Base-by-base conservation (phyloP, 2,113 vertebrate species). In the Stegostoma tigrinum region DNA sequence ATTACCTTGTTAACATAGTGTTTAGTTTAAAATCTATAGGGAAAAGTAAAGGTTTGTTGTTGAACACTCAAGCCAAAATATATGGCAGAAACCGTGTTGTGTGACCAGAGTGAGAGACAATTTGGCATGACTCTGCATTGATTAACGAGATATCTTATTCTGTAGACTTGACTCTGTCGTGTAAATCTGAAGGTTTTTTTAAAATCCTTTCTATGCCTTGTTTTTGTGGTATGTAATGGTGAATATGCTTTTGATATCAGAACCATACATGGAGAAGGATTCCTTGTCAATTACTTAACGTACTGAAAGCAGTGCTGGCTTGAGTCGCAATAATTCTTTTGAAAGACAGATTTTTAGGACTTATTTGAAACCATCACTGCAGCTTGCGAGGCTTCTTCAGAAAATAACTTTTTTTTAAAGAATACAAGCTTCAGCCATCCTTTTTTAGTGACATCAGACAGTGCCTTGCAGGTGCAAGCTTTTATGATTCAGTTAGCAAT, bases 381-480 rank as follows among this genome's bases (percentile, higher is more conserved):
- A 64, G 15, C 27, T 66, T 66, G 23, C 89, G 38, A 66, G 21
- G 30, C 38, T n/a, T 93, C 38, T 90, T 61, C 15, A 80, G n/a
- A 83, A n/a, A 38, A 93, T 91, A 91, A 66, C 55, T 64, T 61
- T n/a, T 90, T 61, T 90, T 61, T n/a, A n/a, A n/a, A n/a, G n/a
- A n/a, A n/a, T n/a, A n/a, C n/a, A n/a, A n/a, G n/a, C n/a, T n/a
- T n/a, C n/a, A n/a, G n/a, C n/a, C n/a, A n/a, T n/a, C n/a, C n/a
- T n/a, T 90, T 61, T 90, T 61, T 70, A 95, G 45, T 95, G 68
- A 95, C 94, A 72, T 95, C 94, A 70, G 52, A 95, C 94, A 72
- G 67, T 95, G 94, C 52, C 67, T 24, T 95, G 94, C 94, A 95
- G 94, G 94, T 95, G 94, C 94, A 95, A 52, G 68, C 94, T 95